Evolutionary conservation across 2,113 vertebrate genomes (phyloP).

Genomic region (Ciconia stormi): DNA sequence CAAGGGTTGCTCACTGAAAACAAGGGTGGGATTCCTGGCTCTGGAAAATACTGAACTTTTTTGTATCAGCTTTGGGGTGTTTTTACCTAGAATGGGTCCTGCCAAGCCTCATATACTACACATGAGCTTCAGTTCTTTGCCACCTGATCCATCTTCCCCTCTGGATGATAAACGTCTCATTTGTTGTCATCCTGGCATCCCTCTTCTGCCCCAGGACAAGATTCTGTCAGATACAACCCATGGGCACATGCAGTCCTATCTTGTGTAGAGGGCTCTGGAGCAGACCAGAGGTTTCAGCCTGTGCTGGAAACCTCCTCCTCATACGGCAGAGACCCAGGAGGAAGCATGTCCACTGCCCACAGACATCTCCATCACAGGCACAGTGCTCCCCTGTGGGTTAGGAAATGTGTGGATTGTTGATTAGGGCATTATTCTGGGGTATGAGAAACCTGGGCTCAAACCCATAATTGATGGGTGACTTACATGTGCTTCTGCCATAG

Average conservation of each 20-base stretch:
- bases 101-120: not conserved
- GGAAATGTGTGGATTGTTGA: not conserved
- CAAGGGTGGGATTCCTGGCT: not conserved
- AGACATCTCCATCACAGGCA: not conserved
- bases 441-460: not conserved
- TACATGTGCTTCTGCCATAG: not conserved
- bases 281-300: not conserved
- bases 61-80: not conserved
- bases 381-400: not conserved
- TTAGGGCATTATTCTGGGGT: not conserved
- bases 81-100: not conserved
- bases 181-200: not conserved
- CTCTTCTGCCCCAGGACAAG: not conserved
- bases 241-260: too few relatives aligned
- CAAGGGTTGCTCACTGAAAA: not conserved
- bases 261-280: not conserved
- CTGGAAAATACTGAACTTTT: not conserved
- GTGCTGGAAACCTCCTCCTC: not conserved
- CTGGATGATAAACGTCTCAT: not conserved
- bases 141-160: not conserved
- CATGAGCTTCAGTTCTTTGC: not conserved
- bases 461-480: not conserved
- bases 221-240: not conserved
- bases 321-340: not conserved
- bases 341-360: accelerated